phyloP scores from a whole-genome alignment of 2,888 invertebrate genomes.

The Cyaniris semiargus region DNA sequence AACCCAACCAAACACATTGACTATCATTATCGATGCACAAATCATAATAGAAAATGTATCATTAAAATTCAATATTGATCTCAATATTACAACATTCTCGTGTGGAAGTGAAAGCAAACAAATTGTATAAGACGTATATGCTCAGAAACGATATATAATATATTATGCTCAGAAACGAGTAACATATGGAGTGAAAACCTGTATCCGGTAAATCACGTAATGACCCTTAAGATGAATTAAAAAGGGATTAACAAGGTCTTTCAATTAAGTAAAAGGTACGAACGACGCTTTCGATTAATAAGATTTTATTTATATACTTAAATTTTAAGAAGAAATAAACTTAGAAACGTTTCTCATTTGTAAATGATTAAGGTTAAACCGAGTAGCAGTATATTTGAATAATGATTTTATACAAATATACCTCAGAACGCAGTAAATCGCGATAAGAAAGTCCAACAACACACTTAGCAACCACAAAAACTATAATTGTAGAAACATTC shows the following conservation, averaged over 20 bases:
- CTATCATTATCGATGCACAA: conserved; percentile 24
- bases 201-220: conserved; percentile 34
- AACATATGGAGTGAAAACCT: conserved; percentile 44
- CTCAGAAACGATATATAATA: conserved; percentile 36
- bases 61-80: conserved; percentile 22
- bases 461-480: neutral
- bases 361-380: neutral
- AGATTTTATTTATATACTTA: no score
- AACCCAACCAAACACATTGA: neutral
- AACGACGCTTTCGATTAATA: neutral
- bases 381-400: neutral
- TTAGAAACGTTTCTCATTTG: neutral
- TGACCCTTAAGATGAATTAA: neutral
- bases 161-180: conserved; percentile 38
- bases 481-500: neutral
- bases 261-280: neutral
- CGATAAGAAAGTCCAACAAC: neutral
- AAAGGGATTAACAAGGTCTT: conserved; percentile 5
- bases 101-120: conserved; percentile 67
- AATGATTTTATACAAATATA: no score
- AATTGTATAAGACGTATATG: conserved; percentile 56
- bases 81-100: conserved; percentile 55
- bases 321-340: no score
- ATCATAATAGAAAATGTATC: conserved; percentile 14
- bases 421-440: neutral